These are phyloP conservation scores for Hemicrepidius hirtus DNA, from an alignment of 2,888 invertebrate species.

Conservation along the genomic window DNA sequence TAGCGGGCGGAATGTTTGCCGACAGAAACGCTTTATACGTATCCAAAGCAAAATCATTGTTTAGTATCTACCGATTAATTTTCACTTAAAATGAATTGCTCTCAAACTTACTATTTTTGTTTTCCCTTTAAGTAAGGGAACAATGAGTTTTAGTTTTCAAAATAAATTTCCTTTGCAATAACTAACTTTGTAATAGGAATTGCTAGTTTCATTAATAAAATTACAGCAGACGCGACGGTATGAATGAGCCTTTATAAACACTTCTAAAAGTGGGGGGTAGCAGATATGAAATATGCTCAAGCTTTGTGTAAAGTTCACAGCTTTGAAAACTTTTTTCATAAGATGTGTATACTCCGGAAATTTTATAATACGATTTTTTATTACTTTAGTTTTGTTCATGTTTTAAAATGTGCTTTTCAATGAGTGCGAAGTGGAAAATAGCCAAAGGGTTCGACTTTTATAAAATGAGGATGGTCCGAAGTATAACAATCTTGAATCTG, in stretches of 20 bases:
- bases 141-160: not conserved
- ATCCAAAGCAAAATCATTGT: too few species aligned
- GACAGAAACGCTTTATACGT: too few species aligned
- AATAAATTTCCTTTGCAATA: not conserved
- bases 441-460: not conserved
- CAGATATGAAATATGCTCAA: not conserved
- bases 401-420: not conserved
- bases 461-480: not conserved
- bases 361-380: not conserved
- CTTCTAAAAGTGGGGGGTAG: not conserved
- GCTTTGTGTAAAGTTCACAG: conserved; percentile 6
- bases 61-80: too few species aligned
- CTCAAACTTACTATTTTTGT: too few species aligned
- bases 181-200: not conserved
- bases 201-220: conserved; percentile 13
- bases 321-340: conserved; percentile 17
- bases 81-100: too few species aligned
- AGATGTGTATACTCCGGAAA: not conserved
- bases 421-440: not conserved
- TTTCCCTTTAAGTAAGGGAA: too few species aligned
- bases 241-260: conserved; percentile 3
- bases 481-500: not conserved
- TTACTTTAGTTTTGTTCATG: not conserved
- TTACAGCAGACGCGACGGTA: conserved; percentile 3
- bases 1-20: too few species aligned